These are phyloP conservation scores for Guaruba guarouba DNA, from an alignment of 2,113 vertebrate genomes.

Conservation along the genomic window DNA sequence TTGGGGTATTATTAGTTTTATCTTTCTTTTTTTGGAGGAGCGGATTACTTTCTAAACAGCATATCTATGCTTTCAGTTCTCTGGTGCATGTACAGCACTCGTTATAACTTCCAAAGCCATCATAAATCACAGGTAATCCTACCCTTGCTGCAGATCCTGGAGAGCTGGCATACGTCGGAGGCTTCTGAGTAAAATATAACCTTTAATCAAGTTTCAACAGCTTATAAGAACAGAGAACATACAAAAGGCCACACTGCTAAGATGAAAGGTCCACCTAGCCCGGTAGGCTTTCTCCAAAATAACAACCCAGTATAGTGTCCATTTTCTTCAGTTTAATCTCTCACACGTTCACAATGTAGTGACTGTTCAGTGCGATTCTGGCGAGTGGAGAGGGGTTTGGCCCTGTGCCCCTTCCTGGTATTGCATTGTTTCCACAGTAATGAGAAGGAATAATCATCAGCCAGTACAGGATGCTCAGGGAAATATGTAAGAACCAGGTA, in stretches of 20 bases:
- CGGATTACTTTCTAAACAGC: not conserved
- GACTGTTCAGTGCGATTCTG: not conserved
- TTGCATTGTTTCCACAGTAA: not conserved
- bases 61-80: not conserved
- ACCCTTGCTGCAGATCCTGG: constrained; percentile 4
- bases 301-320: not conserved
- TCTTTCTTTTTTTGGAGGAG: not conserved
- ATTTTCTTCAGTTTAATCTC: not conserved
- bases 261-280: not conserved
- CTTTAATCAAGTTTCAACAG: constrained; percentile 22
- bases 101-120: not conserved
- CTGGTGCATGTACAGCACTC: not conserved
- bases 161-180: not conserved
- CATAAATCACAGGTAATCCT: not conserved
- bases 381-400: not conserved
- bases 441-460: not conserved
- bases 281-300: not conserved
- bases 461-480: not conserved
- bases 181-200: constrained; percentile 44
- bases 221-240: not conserved
- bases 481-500: not conserved
- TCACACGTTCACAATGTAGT: not conserved
- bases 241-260: not conserved
- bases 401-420: not conserved
- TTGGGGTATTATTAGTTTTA: not conserved